A percentile compares a stretch with the other conserved stretches of the same genome.
These are phyloP conservation scores for Porphyrio hochstetteri DNA, from an alignment of 2,113 vertebrate genomes.

Conservation along the genomic window DNA sequence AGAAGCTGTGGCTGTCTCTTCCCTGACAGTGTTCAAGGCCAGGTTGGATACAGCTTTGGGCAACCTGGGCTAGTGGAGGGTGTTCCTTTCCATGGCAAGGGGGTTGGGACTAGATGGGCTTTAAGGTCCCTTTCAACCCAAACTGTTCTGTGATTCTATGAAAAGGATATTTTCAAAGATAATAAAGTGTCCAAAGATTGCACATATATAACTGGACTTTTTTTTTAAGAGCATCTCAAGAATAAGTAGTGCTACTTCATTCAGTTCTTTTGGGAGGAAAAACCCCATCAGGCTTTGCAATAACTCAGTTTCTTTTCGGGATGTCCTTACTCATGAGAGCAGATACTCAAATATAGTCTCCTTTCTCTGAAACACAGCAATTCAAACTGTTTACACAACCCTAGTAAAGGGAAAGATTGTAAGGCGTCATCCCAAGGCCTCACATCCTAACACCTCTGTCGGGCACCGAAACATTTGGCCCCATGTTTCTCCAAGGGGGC, in stretches of 20 bases:
- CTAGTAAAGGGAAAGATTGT: not conserved
- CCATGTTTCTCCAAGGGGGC: accelerated
- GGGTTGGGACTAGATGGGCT: too few relatives aligned
- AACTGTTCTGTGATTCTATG: not conserved
- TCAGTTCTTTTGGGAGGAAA: not conserved
- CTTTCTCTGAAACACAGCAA: not conserved
- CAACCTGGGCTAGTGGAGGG: too few relatives aligned
- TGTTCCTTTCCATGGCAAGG: too few relatives aligned
- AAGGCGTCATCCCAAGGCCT: not conserved
- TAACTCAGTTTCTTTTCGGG: not conserved
- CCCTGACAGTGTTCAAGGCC: too few relatives aligned
- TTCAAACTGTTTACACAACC: not conserved
- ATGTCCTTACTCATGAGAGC: not conserved
- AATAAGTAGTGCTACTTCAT: not conserved
- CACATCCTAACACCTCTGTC: not conserved
- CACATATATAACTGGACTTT: not conserved
- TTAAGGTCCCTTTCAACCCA: not conserved
- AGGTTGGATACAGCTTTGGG: too few relatives aligned
- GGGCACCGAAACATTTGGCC: not conserved
- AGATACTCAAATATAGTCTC: not conserved
- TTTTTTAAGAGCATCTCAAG: not conserved
- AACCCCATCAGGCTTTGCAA: not conserved
- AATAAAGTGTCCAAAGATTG: not conserved
- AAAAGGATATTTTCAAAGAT: not conserved
- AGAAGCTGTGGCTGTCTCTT: too few relatives aligned